phyloP scores from a whole-genome alignment of 2,113 vertebrate species.

The Hucho hucho region DNA sequence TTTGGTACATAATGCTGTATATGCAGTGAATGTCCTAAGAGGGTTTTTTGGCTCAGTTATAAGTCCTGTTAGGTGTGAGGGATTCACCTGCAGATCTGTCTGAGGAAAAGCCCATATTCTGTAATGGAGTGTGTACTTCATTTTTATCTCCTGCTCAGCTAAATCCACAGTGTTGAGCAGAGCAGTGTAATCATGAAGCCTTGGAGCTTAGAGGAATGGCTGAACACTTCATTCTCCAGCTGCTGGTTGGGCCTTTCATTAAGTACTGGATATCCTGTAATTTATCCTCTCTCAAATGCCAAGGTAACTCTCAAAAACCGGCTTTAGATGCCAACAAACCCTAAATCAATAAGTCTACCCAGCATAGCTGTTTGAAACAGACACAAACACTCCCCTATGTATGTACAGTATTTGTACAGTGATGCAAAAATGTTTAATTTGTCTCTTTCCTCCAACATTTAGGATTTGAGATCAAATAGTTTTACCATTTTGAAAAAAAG shows the following conservation, averaged over 20 bases:
- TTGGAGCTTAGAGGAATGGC: neutral
- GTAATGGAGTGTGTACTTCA: neutral
- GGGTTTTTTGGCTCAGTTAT: neutral
- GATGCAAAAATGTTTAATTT: too few species aligned
- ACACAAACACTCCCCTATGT: too few species aligned
- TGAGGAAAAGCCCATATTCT: neutral
- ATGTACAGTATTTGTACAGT: too few species aligned
- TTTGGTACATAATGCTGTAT: neutral
- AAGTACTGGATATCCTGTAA: slow-evolving; percentile 8
- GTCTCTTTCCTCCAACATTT: too few species aligned
- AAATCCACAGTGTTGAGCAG: slow-evolving; percentile 22
- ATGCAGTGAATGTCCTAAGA: neutral
- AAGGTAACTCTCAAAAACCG: neutral
- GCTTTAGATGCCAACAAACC: neutral
- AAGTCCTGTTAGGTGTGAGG: neutral
- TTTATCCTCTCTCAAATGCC: slow-evolving; percentile 1
- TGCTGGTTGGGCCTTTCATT: neutral
- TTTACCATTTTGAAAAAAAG: too few species aligned
- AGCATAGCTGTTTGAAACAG: slow-evolving; percentile 1
- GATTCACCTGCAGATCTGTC: slow-evolving; percentile 7
- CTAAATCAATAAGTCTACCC: neutral
- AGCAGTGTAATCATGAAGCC: slow-evolving; percentile 1
- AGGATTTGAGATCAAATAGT: too few species aligned
- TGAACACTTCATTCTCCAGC: neutral
- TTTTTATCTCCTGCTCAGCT: neutral